Conservation (phyloP, 2,113 vertebrate species). For the Megalops atlanticus region DNA sequence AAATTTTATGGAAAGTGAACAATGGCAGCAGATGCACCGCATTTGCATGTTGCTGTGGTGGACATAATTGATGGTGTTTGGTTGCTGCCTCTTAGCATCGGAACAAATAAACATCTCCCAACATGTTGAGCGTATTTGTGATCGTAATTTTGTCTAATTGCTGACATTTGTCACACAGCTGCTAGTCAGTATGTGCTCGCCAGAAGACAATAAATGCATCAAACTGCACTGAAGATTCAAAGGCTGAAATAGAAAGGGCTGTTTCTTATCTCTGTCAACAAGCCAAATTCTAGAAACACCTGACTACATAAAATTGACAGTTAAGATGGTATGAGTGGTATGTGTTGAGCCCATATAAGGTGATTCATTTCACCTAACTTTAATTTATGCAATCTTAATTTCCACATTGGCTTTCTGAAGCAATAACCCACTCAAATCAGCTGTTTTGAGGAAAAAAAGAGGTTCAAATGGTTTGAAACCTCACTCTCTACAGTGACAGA, state of each 20-base stretch:
- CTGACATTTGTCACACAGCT: conserved; percentile 19
- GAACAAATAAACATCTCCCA: conserved; percentile 2
- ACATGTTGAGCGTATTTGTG: neutral
- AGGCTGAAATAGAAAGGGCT: neutral
- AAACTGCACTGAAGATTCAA: neutral
- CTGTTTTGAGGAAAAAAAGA: neutral
- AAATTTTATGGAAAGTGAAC: conserved; percentile 70
- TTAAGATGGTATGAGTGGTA: neutral
- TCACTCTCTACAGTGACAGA: neutral
- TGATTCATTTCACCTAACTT: neutral
- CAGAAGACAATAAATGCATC: neutral
- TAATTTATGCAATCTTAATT: neutral
- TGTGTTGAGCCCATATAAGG: neutral
- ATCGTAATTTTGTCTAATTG: neutral
- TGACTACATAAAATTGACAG: too few relatives aligned
- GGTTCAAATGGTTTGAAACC: neutral
- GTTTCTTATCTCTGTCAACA: neutral
- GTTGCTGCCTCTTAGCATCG: neutral
- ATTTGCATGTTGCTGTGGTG: conserved; percentile 6
- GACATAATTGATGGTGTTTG: neutral
- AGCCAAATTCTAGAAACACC: too few relatives aligned
- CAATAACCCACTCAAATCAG: neutral
- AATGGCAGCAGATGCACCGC: conserved; percentile 55
- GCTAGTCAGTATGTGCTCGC: neutral
- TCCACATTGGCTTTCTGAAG: neutral